Evolutionary conservation across 2,113 vertebrate genomes (phyloP), one percentile per base, ranked within the genome.

Genomic region (Cichladusa arquata): DNA sequence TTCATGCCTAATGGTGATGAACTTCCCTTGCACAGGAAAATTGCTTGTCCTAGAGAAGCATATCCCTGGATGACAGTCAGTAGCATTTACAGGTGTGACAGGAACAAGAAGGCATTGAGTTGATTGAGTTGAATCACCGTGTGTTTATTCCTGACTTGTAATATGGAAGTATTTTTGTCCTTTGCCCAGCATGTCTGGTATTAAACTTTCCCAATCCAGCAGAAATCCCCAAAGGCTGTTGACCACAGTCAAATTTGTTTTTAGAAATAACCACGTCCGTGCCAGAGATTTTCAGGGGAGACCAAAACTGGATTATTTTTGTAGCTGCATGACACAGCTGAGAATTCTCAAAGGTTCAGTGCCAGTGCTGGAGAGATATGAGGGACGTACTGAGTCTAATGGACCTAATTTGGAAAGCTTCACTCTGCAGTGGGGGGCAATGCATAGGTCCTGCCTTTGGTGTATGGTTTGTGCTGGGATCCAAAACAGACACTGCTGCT

Each of bases 271-370:
- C n/a, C 61, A n/a, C 33, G 42, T 42, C 3, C 50, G 23, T 88
- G 22, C 45, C 88, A 56, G 14, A 51, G 42, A 51, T 66, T 95
- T 93, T 77, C 56, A 81, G 58, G 47, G 36, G 25, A 88, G 50
- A 73, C 60, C 71, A 90, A 50, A 80, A 36, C 78, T 73, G 71
- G 51, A 44, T 96, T 94, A 69, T 66, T 90, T 88, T 53, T 74
- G 11, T 90, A 95, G 60, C 84, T 85, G 28, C 74, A 8, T 94
- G 92, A 72, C 61, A 74, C 28, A 78, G 28, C 53, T 57, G 73
- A 95, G 60, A 95, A 93, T 92, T 83, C 65, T 77, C 40, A 47
- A 42, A 87, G 50, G 44, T 92, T 92, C 66, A 90, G 20, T 86
- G 23, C 24, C 25, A 33, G 18, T 79, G 45, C 60, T 86, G 19